A percentile compares a stretch with the other conserved stretches of the same genome.
phyloP scores from a whole-genome alignment of 2,888 invertebrate species.

The Drosophila formosana region DNA sequence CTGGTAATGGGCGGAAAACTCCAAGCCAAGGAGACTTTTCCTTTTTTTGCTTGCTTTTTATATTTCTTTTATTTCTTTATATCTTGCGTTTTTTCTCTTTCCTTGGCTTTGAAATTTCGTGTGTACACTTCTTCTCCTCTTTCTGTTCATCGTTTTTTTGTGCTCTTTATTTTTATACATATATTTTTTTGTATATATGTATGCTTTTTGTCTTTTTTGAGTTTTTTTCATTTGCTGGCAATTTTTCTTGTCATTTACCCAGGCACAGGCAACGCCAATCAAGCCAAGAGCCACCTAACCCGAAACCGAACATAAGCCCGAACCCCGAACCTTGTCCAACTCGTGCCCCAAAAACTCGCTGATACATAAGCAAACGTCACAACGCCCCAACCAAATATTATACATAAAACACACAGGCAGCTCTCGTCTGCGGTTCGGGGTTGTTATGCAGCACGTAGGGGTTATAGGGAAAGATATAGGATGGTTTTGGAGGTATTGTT shows the following conservation, averaged over 20 bases:
- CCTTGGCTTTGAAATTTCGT: conserved; percentile 54
- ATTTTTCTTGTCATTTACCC: conserved; percentile 70
- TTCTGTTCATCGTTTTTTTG: background rate
- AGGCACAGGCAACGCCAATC: conserved; percentile 60
- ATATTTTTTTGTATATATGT: background rate
- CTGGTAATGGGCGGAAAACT: conserved; percentile 9
- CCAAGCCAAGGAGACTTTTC: conserved; percentile 39
- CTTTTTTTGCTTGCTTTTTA: conserved; percentile 26
- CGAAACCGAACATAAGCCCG: conserved; percentile 4
- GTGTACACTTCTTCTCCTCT: conserved; percentile 28
- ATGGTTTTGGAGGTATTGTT: background rate
- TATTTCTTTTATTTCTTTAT: conserved; percentile 17
- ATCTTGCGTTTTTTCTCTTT: conserved; percentile 23
- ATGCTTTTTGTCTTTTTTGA: conserved; percentile 9
- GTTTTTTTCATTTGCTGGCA: conserved; percentile 69
- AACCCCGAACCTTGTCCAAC: background rate
- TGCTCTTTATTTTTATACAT: conserved; percentile 1
- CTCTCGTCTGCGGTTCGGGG: conserved; percentile 7
- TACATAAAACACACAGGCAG: conserved; percentile 58
- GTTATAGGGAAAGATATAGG: conserved; percentile 3
- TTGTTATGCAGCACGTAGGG: background rate
- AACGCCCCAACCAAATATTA: conserved; percentile 38
- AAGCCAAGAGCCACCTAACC: conserved; percentile 46
- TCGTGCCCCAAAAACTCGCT: conserved; percentile 8
- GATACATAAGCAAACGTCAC: conserved; percentile 37